phyloP scores from a whole-genome alignment of 2,888 invertebrate species.

The Polydesmus complanatus region DNA sequence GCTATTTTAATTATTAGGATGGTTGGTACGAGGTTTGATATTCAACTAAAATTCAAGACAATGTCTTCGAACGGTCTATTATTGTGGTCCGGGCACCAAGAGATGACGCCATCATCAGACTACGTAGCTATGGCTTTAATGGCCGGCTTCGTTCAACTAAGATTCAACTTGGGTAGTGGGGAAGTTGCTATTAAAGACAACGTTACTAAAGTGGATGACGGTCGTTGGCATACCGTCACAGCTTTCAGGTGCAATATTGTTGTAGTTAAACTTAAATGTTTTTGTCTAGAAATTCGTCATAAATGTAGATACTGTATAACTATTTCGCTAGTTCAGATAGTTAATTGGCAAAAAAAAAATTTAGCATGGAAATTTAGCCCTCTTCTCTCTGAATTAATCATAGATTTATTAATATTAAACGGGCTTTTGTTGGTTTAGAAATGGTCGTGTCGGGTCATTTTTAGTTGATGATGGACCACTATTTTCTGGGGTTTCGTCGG shows the following conservation, averaged over 20 bases:
- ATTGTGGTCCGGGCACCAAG: conserved; percentile 64
- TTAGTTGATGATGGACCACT: conserved; percentile 79
- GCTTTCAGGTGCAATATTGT: conserved; percentile 47
- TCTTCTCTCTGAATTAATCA: background rate
- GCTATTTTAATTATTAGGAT: conserved; percentile 41
- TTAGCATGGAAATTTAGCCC: no score
- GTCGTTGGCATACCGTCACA: conserved; percentile 66
- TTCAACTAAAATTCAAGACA: conserved; percentile 73
- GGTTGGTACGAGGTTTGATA: conserved; percentile 67
- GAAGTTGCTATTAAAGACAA: conserved; percentile 74
- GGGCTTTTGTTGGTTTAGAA: conserved; percentile 43
- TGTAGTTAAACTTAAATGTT: background rate
- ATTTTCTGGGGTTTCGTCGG: conserved; percentile 65
- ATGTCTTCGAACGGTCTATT: conserved; percentile 56
- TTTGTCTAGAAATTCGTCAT: background rate
- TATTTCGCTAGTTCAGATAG: no score
- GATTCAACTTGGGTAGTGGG: conserved; percentile 76
- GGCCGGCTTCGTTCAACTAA: conserved; percentile 54
- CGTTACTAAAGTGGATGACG: conserved; percentile 72
- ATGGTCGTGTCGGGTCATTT: conserved; percentile 68
- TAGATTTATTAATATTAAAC: background rate
- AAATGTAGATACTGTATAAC: no score
- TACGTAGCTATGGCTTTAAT: conserved; percentile 74
- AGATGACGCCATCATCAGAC: conserved; percentile 47
- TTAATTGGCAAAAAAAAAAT: no score